These are phyloP conservation scores for Lordiphosa fenestrarum DNA, from an alignment of 2,888 invertebrate species.

Conservation along the genomic window DNA sequence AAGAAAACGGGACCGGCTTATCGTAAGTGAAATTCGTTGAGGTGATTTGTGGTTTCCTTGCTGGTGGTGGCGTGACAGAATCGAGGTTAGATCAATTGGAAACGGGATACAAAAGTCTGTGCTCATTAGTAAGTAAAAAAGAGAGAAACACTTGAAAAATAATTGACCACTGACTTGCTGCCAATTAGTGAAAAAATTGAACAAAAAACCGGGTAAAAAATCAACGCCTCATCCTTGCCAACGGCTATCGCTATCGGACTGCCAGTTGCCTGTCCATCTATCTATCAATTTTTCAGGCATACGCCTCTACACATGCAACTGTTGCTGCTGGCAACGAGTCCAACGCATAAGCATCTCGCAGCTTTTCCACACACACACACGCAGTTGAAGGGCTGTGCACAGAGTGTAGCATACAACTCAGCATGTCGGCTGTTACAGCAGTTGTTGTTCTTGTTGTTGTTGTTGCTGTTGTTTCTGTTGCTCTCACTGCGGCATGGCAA, in stretches of 20 bases:
- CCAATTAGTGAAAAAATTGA: constrained; percentile 62
- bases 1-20: constrained; percentile 5
- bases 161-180: constrained; percentile 34
- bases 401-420: constrained; percentile 35
- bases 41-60: constrained; percentile 28
- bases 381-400: constrained; percentile 7
- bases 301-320: constrained; percentile 25
- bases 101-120: too few relatives aligned
- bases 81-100: too few relatives aligned
- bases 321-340: constrained; percentile 45
- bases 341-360: constrained; percentile 53
- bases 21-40: constrained; percentile 32
- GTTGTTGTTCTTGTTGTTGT: constrained; percentile 12
- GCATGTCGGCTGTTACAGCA: constrained; percentile 28
- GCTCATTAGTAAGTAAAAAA: too few relatives aligned
- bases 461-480: constrained; percentile 16
- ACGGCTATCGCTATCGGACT: constrained; percentile 31
- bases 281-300: constrained; percentile 58
- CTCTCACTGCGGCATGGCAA: constrained; percentile 43
- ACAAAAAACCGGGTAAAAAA: constrained; percentile 20
- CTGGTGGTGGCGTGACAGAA: too few relatives aligned
- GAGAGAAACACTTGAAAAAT: constrained; percentile 15
- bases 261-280: constrained; percentile 40
- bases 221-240: constrained; percentile 16
- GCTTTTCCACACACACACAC: constrained; percentile 18